phyloP scores from a whole-genome alignment of 2,888 invertebrate genomes.

The Labia minor region DNA sequence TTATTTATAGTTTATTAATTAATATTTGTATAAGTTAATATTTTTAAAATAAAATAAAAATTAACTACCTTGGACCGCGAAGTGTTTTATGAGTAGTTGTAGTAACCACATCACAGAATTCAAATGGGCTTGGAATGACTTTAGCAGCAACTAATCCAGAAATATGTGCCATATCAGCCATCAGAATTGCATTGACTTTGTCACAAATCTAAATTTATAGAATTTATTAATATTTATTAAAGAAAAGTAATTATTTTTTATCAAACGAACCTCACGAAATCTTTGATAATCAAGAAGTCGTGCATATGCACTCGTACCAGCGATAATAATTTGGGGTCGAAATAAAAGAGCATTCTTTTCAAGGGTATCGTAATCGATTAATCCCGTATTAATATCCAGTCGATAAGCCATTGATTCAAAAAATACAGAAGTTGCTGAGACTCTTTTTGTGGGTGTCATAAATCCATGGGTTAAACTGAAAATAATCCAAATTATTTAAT shows the following conservation, averaged over 20 bases:
- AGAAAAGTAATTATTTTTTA: too few species aligned
- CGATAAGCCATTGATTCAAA: constrained; percentile 52
- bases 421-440: constrained; percentile 48
- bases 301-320: constrained; percentile 42
- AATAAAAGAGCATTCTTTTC: constrained; percentile 41
- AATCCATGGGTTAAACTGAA: constrained; percentile 38
- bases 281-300: constrained; percentile 41
- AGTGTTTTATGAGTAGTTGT: constrained; percentile 51
- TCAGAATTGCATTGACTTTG: constrained; percentile 41
- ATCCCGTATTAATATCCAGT: constrained; percentile 41
- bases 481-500: background rate
- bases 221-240: too few species aligned
- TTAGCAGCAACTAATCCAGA: constrained; percentile 46
- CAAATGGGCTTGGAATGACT: constrained; percentile 44
- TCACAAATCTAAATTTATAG: constrained; percentile 35
- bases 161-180: constrained; percentile 53
- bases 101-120: constrained; percentile 47
- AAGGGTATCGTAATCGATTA: constrained; percentile 47
- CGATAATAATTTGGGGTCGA: constrained; percentile 45
- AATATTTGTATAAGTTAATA: too few species aligned
- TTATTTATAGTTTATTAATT: too few species aligned
- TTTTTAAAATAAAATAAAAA: too few species aligned
- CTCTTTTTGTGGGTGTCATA: constrained; percentile 43
- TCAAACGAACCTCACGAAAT: constrained; percentile 35
- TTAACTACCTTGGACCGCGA: constrained; percentile 45